Evolutionary conservation across 2,113 vertebrate genomes (phyloP), one percentile per base, ranked within the genome.

Genomic region (Chamaea fasciata): DNA sequence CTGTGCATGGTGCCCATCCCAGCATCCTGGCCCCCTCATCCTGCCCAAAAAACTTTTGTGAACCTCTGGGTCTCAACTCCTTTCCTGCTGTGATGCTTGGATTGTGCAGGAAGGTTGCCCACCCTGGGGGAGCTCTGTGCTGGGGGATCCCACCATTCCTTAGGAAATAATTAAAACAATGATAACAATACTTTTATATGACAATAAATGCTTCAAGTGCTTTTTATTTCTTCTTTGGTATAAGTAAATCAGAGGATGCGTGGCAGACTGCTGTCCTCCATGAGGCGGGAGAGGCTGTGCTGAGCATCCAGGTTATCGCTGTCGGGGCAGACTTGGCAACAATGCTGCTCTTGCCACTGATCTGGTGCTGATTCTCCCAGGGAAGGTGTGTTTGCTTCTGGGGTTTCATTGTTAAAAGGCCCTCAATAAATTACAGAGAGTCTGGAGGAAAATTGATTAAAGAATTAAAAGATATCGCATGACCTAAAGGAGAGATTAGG

Each of bases 401-500:
- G 70, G 35, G 26, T 69, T 77, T 92, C 3, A 1, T 33, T 88
- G 75, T 86, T 92, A 80, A 90, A 96, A 95, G 79, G n/a, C 74
- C 76, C 80, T 68, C 1, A 15, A 94, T 75, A 92, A 90, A 94
- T 91, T 95, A 84, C 80, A 71, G 47, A 42, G 83, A 87, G 69
- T 91, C 64, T 53, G 11, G 49, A 78, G 49, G 39, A 89, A 87
- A 95, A 95, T 33, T 92, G 94, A 95, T 96, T 73, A 79, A 94
- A 87, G 81, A 89, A 91, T 95, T 94, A 92, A 83, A 90, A 90
- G 74, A 76, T 65, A 69, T 20, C 3, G 0, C 69, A 79, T 84
- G 74, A 89, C 95, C 89, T 76, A 67, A 92, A 94, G 89, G 89
- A 20, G 55, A 85, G 87, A 94, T 96, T 83, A 96, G 68, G 65